Evolutionary conservation across 2,888 invertebrate species (phyloP).

Genomic region (Apamea epomidion): DNA sequence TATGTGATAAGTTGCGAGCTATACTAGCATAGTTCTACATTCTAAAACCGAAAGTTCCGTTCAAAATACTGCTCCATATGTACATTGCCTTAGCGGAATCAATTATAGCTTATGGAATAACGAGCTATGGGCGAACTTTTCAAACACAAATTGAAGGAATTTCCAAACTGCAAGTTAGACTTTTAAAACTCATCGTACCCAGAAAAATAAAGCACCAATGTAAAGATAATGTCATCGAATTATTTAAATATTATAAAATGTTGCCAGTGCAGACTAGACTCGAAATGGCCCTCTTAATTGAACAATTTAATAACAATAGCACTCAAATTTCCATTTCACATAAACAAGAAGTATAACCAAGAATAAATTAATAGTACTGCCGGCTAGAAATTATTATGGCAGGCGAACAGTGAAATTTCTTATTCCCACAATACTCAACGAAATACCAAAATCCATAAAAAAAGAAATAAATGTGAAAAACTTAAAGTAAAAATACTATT

Average conservation of each 20-base stretch:
- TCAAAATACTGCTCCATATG: not conserved
- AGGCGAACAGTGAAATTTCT: too few relatives aligned
- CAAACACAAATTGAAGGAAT: not conserved
- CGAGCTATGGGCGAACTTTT: not conserved
- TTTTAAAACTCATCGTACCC: not conserved
- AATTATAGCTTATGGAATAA: not conserved
- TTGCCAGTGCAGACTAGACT: not conserved
- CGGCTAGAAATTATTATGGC: too few relatives aligned
- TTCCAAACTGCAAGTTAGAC: not conserved
- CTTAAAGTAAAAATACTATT: too few relatives aligned
- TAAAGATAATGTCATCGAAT: not conserved
- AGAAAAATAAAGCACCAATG: not conserved
- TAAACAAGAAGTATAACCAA: too few relatives aligned
- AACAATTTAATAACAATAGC: not conserved
- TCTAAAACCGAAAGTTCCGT: not conserved
- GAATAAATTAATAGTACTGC: too few relatives aligned
- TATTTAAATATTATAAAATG: not conserved
- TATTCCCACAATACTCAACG: too few relatives aligned
- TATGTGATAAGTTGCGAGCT: conserved; percentile 11
- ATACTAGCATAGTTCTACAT: too few relatives aligned
- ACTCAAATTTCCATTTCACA: conserved; percentile 1
- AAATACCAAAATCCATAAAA: too few relatives aligned
- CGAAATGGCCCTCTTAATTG: not conserved
- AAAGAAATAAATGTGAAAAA: too few relatives aligned
- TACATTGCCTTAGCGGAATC: not conserved